phyloP scores from a whole-genome alignment of 2,888 invertebrate species.

The Erebia aethiops region DNA sequence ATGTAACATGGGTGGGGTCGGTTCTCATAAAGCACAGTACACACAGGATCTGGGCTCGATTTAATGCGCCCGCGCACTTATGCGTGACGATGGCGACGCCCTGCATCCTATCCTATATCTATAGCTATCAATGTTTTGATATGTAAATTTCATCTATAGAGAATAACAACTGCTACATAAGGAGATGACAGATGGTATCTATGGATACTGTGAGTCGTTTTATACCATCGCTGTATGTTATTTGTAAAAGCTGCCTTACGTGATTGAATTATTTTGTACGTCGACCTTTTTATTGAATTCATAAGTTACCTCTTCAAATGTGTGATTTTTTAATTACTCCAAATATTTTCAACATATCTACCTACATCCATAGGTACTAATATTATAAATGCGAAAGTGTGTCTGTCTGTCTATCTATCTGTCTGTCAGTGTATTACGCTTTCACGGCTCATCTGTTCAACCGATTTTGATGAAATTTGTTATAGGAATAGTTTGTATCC shows the following conservation, averaged over 20 bases:
- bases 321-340: not conserved
- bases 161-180: constrained; percentile 2
- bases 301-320: not conserved
- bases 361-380: too few species aligned
- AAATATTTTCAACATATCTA: too few species aligned
- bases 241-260: not conserved
- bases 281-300: not conserved
- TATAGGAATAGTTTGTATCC: too few species aligned
- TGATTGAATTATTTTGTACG: not conserved
- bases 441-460: too few species aligned
- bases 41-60: constrained; percentile 80
- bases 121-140: constrained; percentile 33
- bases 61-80: constrained; percentile 70
- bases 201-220: not conserved
- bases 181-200: not conserved
- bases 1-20: constrained; percentile 57
- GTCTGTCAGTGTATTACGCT: too few species aligned
- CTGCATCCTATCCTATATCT: constrained; percentile 32
- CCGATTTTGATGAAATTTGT: too few species aligned
- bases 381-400: too few species aligned
- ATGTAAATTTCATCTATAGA: constrained; percentile 33
- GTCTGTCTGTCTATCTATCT: too few species aligned
- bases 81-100: constrained; percentile 70
- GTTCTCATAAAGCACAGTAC: constrained; percentile 59
- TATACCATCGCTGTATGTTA: not conserved